phyloP scores from a whole-genome alignment of 2,888 invertebrate genomes.

The Mechanitis mazaeus region DNA sequence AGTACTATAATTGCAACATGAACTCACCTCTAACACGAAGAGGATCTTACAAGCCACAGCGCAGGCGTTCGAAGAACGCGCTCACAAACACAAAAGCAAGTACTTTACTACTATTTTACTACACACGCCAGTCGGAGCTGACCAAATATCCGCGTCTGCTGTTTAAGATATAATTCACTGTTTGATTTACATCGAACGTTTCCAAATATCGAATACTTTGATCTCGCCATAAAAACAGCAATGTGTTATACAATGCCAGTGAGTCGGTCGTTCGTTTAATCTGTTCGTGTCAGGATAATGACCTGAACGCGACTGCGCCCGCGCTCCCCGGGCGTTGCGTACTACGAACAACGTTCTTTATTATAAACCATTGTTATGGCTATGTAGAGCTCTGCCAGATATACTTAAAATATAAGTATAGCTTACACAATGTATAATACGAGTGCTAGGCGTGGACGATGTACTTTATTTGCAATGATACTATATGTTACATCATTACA shows the following conservation, averaged over 20 bases:
- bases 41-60: conserved; percentile 18
- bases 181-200: conserved; percentile 17
- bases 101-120: conserved; percentile 34
- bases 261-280: conserved; percentile 16
- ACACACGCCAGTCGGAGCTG: conserved; percentile 28
- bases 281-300: conserved; percentile 38
- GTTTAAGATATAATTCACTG: background rate
- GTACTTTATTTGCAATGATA: too few species aligned
- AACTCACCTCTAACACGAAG: conserved; percentile 27
- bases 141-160: conserved; percentile 17
- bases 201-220: background rate
- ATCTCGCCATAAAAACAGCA: background rate
- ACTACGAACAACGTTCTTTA: conserved; percentile 31
- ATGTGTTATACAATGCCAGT: conserved; percentile 9
- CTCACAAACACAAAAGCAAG: conserved; percentile 27
- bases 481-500: too few species aligned
- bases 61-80: conserved; percentile 25
- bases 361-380: conserved; percentile 28
- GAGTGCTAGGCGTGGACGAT: too few species aligned
- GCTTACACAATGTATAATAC: too few species aligned
- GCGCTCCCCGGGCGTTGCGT: conserved; percentile 30
- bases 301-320: conserved; percentile 34
- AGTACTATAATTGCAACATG: conserved; percentile 37
- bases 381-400: conserved; percentile 14
- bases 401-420: conserved; percentile 1